These are phyloP conservation scores for Sphenopsis melanotis DNA, from an alignment of 2,797 vertebrate species.

Conservation along the genomic window DNA sequence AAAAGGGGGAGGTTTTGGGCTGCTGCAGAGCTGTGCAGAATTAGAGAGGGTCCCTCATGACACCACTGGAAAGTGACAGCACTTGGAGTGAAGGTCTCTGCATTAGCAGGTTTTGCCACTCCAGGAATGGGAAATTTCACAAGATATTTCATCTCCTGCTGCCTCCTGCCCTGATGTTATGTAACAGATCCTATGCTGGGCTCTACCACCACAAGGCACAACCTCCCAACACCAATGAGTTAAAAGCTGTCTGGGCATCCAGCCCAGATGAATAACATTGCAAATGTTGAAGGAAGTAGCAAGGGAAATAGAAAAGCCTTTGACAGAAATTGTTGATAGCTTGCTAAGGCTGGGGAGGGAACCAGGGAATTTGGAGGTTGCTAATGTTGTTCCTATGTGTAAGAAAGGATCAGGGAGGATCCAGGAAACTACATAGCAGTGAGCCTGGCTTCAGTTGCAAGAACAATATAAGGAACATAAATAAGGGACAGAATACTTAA, in stretches of 20 bases:
- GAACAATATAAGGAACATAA: conserved; percentile 27
- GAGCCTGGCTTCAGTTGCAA: conserved; percentile 51
- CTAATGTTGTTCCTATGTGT: conserved; percentile 63
- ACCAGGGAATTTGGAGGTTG: conserved; percentile 69
- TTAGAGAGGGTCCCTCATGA: not conserved
- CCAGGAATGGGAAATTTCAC: conserved; percentile 44
- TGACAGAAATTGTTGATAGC: conserved; percentile 77
- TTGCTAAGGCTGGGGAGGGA: conserved; percentile 67
- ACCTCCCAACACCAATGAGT: conserved; percentile 67
- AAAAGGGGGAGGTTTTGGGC: not conserved
- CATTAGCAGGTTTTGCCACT: not conserved
- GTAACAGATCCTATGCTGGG: conserved; percentile 41
- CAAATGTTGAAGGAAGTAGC: conserved; percentile 74
- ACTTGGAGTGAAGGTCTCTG: not conserved
- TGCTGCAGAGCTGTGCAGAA: not conserved
- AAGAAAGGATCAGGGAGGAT: conserved; percentile 62
- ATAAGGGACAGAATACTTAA: conserved; percentile 1
- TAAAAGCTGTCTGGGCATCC: conserved; percentile 74
- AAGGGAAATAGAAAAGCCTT: conserved; percentile 76
- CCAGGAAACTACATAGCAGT: conserved; percentile 31
- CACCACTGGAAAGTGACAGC: not conserved
- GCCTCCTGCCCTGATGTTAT: conserved; percentile 42
- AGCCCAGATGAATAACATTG: conserved; percentile 75
- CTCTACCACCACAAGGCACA: conserved; percentile 45
- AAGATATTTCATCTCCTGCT: conserved; percentile 27